Evolutionary conservation across 2,113 vertebrate species (phyloP).

Genomic region (Leptodactylus fuscus): DNA sequence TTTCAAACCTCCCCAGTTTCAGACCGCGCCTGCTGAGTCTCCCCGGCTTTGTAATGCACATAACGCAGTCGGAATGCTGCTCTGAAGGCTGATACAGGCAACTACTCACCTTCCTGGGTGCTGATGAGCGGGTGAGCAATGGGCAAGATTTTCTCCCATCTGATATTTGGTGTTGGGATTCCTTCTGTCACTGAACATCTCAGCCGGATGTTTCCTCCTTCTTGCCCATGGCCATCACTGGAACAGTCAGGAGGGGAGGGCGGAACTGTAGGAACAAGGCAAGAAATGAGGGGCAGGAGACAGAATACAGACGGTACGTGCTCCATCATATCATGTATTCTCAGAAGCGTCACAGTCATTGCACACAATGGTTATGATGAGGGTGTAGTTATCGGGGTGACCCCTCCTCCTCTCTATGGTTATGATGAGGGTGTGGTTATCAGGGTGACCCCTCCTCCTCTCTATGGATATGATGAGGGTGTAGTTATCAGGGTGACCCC

Average conservation of each 20-base stretch:
- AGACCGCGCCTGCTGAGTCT: too few relatives aligned
- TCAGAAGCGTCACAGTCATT: too few relatives aligned
- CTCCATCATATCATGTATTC: background rate
- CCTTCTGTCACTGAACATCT: slow-evolving; percentile 75
- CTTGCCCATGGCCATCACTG: slow-evolving; percentile 70
- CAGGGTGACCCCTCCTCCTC: too few relatives aligned
- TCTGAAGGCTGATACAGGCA: background rate
- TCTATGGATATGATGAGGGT: too few relatives aligned
- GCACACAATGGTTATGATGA: too few relatives aligned
- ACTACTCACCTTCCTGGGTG: slow-evolving; percentile 72
- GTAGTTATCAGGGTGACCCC: too few relatives aligned
- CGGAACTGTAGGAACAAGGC: slow-evolving; percentile 66
- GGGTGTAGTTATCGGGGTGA: too few relatives aligned
- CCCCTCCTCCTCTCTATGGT: too few relatives aligned
- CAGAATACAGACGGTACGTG: too few relatives aligned
- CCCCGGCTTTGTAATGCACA: too few relatives aligned
- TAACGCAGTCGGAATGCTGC: background rate
- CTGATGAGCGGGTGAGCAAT: slow-evolving; percentile 70
- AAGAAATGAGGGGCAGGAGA: background rate
- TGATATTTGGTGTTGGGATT: slow-evolving; percentile 73
- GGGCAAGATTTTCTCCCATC: slow-evolving; percentile 76
- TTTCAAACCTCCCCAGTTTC: too few relatives aligned
- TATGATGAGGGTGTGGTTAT: too few relatives aligned
- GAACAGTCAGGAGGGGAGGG: slow-evolving; percentile 77
- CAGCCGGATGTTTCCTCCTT: slow-evolving; percentile 74